These are phyloP conservation scores for Listrodromus nycthemerus DNA, from an alignment of 2,888 invertebrate genomes.

Conservation along the genomic window DNA sequence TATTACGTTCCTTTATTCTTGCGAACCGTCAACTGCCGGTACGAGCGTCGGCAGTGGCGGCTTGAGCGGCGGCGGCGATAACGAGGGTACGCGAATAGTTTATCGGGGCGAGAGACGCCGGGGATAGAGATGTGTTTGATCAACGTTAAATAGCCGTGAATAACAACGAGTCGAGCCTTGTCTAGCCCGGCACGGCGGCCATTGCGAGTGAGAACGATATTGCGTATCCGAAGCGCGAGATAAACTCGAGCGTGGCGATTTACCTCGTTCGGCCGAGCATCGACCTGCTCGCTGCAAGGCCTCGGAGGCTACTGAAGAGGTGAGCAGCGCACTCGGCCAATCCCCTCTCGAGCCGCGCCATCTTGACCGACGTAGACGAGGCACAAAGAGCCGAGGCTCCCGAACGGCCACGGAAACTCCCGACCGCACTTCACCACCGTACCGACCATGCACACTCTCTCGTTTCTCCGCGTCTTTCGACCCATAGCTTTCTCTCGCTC, in stretches of 20 bases:
- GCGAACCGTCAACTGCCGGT: constrained; percentile 3
- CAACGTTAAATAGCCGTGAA: neutral
- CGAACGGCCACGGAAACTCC: constrained; percentile 63
- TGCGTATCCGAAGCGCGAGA: constrained; percentile 38
- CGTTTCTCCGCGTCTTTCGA: constrained; percentile 19
- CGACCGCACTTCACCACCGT: constrained; percentile 57
- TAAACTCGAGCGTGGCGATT: constrained; percentile 60
- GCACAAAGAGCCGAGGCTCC: constrained; percentile 68
- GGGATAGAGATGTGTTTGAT: neutral
- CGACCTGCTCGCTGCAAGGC: constrained; percentile 70
- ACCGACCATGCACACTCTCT: constrained; percentile 41
- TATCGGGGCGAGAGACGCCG: neutral
- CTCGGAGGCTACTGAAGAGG: constrained; percentile 70
- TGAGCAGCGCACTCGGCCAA: constrained; percentile 67
- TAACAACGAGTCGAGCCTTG: neutral
- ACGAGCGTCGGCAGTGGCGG: neutral
- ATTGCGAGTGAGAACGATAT: constrained; percentile 54
- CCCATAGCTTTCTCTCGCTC: constrained; percentile 30
- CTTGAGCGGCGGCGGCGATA: neutral
- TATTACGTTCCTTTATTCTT: neutral
- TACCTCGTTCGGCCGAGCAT: constrained; percentile 66
- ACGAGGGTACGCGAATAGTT: constrained; percentile 1
- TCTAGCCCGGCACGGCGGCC: constrained; percentile 64
- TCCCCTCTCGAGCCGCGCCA: constrained; percentile 69
- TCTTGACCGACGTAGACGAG: constrained; percentile 67